Evolutionary conservation across 2,888 invertebrate genomes (phyloP).

Genomic region (Heliconius sara): DNA sequence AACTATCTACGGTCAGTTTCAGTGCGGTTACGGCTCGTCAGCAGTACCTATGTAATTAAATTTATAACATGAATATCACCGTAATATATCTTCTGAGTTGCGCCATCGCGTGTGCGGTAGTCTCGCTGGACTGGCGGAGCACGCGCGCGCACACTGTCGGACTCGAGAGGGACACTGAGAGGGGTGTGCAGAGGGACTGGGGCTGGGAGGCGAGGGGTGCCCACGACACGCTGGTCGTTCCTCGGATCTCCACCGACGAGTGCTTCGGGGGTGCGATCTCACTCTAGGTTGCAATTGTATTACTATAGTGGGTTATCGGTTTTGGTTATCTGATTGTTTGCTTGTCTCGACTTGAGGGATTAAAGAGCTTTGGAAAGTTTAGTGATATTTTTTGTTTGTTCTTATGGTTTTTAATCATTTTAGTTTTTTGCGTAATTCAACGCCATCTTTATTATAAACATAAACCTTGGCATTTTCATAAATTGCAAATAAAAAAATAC

Average conservation of each 20-base stretch:
- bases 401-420: too few species aligned
- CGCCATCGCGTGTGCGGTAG: conserved; percentile 66
- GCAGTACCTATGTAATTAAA: too few species aligned
- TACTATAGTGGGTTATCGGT: conserved; percentile 56
- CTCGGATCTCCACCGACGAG: conserved; percentile 54
- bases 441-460: background rate
- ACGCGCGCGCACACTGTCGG: conserved; percentile 52
- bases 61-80: conserved; percentile 49
- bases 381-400: too few species aligned
- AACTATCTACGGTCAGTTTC: too few species aligned
- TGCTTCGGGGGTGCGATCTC: conserved; percentile 54
- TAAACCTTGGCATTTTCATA: background rate
- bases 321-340: background rate
- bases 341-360: background rate
- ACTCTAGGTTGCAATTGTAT: conserved; percentile 72
- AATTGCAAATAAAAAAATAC: too few species aligned
- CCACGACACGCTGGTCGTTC: conserved; percentile 38
- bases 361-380: too few species aligned
- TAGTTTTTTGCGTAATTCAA: too few species aligned
- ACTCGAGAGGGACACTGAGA: background rate
- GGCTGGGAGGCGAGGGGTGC: conserved; percentile 33
- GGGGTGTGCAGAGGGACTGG: conserved; percentile 25
- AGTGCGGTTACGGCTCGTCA: too few species aligned
- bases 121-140: conserved; percentile 62
- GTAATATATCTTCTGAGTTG: conserved; percentile 66